Base-by-base conservation (phyloP, 2,113 vertebrate genomes). In the Pholis gunnellus region DNA sequence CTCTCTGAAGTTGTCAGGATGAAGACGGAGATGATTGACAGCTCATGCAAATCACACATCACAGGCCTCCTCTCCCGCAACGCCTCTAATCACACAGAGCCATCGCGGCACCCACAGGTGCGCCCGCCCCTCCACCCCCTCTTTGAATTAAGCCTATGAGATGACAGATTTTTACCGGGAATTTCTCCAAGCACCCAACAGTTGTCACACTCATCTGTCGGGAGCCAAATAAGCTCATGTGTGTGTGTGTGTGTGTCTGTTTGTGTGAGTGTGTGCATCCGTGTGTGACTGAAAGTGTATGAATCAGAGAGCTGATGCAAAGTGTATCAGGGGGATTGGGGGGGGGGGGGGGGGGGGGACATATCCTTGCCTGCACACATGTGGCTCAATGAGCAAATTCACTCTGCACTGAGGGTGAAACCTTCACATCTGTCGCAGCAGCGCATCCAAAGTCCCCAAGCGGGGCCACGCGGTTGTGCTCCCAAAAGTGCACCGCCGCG, bases 21-120 rank as follows among this genome's bases (percentile, higher is more conserved):
- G 25, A 75, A 76, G 82, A 79, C 72, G 61, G 54, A 34, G 46
- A 85, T 92, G 94, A 94, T 87, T 93, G 93, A 91, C 94, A 87
- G 82, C 57, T 82, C 84, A 86, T 93, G 90, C 79, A 91, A 93
- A 93, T 92, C 79, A 20, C 79, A 88, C 88, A 82, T 91, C 88
- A 75, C 75, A 78, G 73, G 61, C 56, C 73, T 84, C 80, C 60
- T 89, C 79, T 88, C 78, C 84, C 27, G 42, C 84, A 81, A 80
- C 38, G 52, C 82, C 44, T 85, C 84, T 90, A 92, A 93, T 94
- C 90, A 90, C 85, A 65, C 34, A 44, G 72, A 85, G 61, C 60
- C 57, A 89, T 87, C 87, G 79, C 71, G 75, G 82, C 83, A 69
- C 86, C 93, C 89, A 89, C 92, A 93, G 92, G 93, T 92, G 83